Conservation (phyloP, 2,113 vertebrate species). For the Anthoscopus minutus region DNA sequence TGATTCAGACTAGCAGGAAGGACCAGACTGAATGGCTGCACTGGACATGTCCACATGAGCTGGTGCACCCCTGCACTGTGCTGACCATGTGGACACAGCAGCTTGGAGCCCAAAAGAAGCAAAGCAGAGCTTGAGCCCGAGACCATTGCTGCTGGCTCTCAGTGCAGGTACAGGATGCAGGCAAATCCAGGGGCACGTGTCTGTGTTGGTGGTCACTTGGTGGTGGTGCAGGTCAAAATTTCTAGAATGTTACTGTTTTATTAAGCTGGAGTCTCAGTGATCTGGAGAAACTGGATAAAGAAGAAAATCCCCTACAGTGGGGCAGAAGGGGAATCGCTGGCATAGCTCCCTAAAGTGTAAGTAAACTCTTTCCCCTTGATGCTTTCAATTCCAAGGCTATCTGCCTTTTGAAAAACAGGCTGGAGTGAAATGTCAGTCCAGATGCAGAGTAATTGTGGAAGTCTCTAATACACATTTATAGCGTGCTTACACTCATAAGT, state of each 20-base stretch:
- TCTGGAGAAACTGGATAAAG: neutral
- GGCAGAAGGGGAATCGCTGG: neutral
- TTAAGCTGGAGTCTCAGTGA: neutral
- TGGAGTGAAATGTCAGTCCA: neutral
- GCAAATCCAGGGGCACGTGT: fast-evolving
- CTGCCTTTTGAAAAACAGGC: neutral
- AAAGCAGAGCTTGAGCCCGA: neutral
- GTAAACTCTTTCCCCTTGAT: neutral
- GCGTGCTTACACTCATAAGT: neutral
- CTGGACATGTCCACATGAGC: fast-evolving
- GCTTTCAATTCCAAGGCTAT: neutral
- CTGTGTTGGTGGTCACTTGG: neutral
- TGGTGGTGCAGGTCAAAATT: neutral
- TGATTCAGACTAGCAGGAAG: fast-evolving
- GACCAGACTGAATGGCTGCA: neutral
- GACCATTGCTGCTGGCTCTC: neutral
- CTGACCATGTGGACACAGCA: neutral
- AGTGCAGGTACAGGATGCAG: neutral
- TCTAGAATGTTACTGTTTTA: neutral
- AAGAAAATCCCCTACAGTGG: neutral
- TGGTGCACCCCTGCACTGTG: neutral
- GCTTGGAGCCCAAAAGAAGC: neutral
- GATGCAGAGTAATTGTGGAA: neutral
- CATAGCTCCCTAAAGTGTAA: neutral
- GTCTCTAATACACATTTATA: neutral